Evolutionary conservation across 2,888 invertebrate species (phyloP).

Genomic region (Mythimna lalbum): DNA sequence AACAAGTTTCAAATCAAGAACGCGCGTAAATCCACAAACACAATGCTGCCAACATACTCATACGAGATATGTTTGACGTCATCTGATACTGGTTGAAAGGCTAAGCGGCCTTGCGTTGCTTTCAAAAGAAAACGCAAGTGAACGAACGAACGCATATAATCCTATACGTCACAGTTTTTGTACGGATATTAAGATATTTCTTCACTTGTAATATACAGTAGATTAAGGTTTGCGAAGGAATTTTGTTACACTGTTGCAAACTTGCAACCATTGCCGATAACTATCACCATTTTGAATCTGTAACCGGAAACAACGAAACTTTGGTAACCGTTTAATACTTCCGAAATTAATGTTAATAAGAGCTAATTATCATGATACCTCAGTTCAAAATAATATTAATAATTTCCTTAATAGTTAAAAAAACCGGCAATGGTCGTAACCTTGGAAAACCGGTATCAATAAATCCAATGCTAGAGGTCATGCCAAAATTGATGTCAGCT

Average conservation of each 20-base stretch:
- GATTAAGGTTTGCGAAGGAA: not conserved
- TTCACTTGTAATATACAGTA: conserved; percentile 15
- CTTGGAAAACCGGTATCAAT: conserved; percentile 30
- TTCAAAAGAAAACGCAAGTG: conserved; percentile 66
- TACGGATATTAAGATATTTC: conserved; percentile 31
- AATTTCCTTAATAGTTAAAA: conserved; percentile 2
- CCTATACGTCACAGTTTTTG: conserved; percentile 34
- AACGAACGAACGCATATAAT: conserved; percentile 45
- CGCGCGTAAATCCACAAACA: conserved; percentile 8
- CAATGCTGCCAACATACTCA: conserved; percentile 42
- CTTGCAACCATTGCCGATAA: not conserved
- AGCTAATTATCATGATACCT: conserved; percentile 14
- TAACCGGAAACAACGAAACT: too few species aligned
- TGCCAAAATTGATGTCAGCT: conserved; percentile 9
- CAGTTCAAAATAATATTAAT: conserved; percentile 6
- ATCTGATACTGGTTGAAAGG: conserved; percentile 52
- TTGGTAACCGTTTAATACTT: not conserved
- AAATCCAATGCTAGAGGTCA: conserved; percentile 22
- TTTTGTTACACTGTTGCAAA: conserved; percentile 2
- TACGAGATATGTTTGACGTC: conserved; percentile 41
- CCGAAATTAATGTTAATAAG: conserved; percentile 4
- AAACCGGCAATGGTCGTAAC: conserved; percentile 9
- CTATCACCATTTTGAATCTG: not conserved
- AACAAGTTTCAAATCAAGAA: conserved; percentile 31
- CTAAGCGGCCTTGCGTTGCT: conserved; percentile 58